A percentile compares a stretch with the other conserved stretches of the same genome.
phyloP scores from a whole-genome alignment of 1,140 invertebrate genomes.

The Drosophila sucinea region DNA sequence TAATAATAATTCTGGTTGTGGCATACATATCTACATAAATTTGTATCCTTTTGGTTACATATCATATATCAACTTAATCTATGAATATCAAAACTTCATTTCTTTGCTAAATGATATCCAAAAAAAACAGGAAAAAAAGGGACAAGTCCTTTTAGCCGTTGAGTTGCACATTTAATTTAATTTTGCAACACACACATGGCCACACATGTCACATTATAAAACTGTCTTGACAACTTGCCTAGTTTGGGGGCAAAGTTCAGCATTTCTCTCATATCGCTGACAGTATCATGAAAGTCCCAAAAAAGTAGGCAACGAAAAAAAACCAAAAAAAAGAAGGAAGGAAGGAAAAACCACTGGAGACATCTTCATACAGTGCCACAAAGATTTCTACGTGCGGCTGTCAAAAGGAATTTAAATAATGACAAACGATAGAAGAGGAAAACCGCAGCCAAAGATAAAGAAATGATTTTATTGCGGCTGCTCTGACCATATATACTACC shows the following conservation, averaged over 20 bases:
- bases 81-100: not conserved
- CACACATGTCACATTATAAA: conserved; percentile 55
- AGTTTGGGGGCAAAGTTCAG: conserved; percentile 8
- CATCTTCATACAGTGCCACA: conserved; percentile 58
- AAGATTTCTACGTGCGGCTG: conserved; percentile 57
- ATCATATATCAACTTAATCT: conserved; percentile 3
- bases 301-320: not conserved
- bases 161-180: conserved; percentile 8
- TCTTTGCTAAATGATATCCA: not conserved
- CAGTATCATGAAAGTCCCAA: conserved; percentile 26
- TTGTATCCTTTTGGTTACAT: not conserved
- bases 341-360: conserved; percentile 32
- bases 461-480: conserved; percentile 47
- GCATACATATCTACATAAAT: not conserved
- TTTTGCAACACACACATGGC: conserved; percentile 1
- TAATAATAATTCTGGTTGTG: not conserved
- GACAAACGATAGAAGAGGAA: conserved; percentile 70
- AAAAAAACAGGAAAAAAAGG: not conserved
- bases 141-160: conserved; percentile 3
- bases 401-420: conserved; percentile 82
- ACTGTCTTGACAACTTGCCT: conserved; percentile 35
- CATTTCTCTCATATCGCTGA: conserved; percentile 31
- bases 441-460: conserved; percentile 34
- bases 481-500: not conserved
- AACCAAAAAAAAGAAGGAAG: not conserved